phyloP scores from a whole-genome alignment of 2,113 vertebrate species.

The Bubo bubo region DNA sequence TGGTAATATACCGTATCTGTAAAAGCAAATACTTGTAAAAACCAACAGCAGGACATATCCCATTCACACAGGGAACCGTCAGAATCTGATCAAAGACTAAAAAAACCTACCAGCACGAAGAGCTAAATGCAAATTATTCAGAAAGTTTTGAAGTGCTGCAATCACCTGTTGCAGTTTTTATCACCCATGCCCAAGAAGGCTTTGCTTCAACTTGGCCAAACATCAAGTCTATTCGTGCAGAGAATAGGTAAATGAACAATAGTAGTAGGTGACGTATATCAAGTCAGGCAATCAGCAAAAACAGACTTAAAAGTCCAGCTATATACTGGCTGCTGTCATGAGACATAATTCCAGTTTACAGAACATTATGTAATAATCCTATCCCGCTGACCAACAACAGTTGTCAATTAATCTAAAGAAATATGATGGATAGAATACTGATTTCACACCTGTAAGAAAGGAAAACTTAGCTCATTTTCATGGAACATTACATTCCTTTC shows the following conservation, averaged over 20 bases:
- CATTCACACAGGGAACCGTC: rapidly evolving
- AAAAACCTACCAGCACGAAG: neutral
- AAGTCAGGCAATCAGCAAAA: neutral
- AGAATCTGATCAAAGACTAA: neutral
- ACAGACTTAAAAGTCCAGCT: neutral
- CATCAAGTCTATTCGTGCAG: neutral
- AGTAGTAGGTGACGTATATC: neutral
- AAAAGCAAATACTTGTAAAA: neutral
- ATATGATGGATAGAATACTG: neutral
- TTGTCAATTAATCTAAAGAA: neutral
- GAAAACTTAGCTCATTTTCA: neutral
- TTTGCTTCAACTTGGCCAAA: neutral
- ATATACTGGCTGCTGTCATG: neutral
- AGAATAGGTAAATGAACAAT: neutral
- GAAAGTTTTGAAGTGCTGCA: neutral
- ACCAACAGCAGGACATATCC: neutral
- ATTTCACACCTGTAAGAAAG: neutral
- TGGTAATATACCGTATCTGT: rapidly evolving
- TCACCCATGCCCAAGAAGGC: neutral
- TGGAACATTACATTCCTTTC: neutral
- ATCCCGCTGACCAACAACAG: neutral
- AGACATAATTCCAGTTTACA: neutral
- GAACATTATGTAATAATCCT: neutral
- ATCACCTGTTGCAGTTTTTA: neutral
- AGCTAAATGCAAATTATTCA: neutral